Evolutionary conservation across 2,888 invertebrate species (phyloP).

Genomic region (Cabera pusaria): DNA sequence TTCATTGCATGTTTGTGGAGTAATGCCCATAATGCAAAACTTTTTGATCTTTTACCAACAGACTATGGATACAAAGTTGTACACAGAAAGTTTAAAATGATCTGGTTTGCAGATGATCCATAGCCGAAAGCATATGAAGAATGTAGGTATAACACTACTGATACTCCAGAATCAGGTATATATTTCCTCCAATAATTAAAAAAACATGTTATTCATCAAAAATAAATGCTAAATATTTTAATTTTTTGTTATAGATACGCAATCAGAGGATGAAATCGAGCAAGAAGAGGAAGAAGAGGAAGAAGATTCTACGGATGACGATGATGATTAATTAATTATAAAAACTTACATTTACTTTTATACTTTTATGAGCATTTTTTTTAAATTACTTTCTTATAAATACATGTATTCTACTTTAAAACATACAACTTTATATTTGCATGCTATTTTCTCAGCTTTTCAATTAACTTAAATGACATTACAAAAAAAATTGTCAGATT

Average conservation of each 20-base stretch:
- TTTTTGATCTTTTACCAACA: slow-evolving; percentile 31
- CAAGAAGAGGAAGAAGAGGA: slow-evolving; percentile 33
- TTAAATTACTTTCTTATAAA: slow-evolving; percentile 8
- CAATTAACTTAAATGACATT: slow-evolving; percentile 7
- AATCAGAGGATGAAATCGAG: slow-evolving; percentile 33
- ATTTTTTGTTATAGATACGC: slow-evolving; percentile 19
- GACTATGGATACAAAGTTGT: slow-evolving; percentile 22
- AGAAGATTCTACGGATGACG: slow-evolving; percentile 28
- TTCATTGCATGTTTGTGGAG: slow-evolving; percentile 38
- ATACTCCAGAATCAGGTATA: slow-evolving; percentile 29
- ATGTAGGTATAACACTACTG: no score
- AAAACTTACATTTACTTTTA: no score
- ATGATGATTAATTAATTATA: slow-evolving; percentile 16
- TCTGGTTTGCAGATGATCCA: slow-evolving; percentile 23
- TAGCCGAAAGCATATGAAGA: slow-evolving; percentile 34
- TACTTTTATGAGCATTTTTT: slow-evolving; percentile 6
- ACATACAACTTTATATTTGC: slow-evolving; percentile 16
- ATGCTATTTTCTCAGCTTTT: slow-evolving; percentile 16
- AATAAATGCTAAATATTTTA: slow-evolving; percentile 7
- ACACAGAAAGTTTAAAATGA: slow-evolving; percentile 18
- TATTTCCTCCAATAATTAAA: slow-evolving; percentile 19
- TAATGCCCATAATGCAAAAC: slow-evolving; percentile 28
- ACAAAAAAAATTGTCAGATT: slow-evolving; percentile 2
- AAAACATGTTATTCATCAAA: slow-evolving; percentile 20
- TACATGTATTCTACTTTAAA: slow-evolving; percentile 8